Conservation (phyloP, 2,113 vertebrate genomes). For the Spermophilus dauricus region DNA sequence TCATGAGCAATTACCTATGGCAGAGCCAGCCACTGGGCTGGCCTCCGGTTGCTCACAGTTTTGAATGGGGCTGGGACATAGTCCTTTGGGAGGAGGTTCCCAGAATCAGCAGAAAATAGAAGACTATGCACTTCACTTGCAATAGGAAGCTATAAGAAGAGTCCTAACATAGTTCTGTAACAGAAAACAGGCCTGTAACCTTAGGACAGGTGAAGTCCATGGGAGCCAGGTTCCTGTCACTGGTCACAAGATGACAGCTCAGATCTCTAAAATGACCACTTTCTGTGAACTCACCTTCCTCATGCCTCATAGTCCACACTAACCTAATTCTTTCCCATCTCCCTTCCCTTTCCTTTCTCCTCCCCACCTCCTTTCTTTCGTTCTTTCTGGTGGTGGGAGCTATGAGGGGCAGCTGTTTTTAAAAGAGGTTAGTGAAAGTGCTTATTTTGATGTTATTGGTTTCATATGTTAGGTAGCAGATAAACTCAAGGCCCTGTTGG, state of each 20-base stretch:
- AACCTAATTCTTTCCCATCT: neutral
- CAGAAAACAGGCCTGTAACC: neutral
- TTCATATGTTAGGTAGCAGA: neutral
- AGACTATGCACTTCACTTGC: neutral
- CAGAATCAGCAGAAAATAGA: neutral
- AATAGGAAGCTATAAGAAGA: neutral
- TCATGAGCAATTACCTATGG: neutral
- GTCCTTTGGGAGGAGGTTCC: neutral
- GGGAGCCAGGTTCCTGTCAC: neutral
- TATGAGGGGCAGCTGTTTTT: neutral
- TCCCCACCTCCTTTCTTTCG: too few species aligned
- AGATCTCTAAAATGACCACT: neutral
- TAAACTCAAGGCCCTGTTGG: neutral
- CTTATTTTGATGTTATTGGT: neutral
- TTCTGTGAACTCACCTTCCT: neutral
- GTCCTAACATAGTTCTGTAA: neutral
- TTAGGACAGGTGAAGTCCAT: neutral
- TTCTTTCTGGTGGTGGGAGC: neutral
- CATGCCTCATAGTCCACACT: neutral
- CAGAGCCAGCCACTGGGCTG: neutral
- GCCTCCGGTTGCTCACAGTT: neutral
- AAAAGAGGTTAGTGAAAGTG: neutral
- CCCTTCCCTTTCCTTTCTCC: rapidly evolving
- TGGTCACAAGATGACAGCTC: neutral
- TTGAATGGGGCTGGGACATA: neutral